phyloP scores from a whole-genome alignment of 2,888 invertebrate species.

The Temnothorax ravouxi region DNA sequence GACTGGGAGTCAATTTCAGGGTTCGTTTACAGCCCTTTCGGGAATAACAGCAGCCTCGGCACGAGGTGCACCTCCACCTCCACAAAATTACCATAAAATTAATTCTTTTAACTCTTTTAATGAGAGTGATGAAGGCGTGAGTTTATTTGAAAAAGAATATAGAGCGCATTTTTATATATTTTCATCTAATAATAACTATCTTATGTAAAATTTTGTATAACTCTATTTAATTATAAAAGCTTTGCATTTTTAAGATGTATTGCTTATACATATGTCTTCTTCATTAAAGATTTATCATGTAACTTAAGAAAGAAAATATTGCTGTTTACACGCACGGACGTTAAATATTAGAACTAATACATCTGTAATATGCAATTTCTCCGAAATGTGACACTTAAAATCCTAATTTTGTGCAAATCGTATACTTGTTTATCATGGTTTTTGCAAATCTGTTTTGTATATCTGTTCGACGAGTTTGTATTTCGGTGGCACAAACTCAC shows the following conservation, averaged over 20 bases:
- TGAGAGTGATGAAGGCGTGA: not conserved
- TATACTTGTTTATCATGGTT: not conserved
- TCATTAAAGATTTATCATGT: not conserved
- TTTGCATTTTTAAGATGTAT: not conserved
- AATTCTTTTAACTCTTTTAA: not conserved
- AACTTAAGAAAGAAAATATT: not conserved
- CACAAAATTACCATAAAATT: not conserved
- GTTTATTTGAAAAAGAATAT: not conserved
- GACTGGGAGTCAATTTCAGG: conserved; percentile 29
- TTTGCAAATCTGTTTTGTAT: not conserved
- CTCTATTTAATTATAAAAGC: not conserved
- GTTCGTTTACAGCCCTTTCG: conserved; percentile 42
- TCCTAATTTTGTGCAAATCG: not conserved
- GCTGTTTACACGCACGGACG: too few relatives aligned
- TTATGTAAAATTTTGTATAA: not conserved
- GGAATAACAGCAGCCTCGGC: conserved; percentile 8
- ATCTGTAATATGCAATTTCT: not conserved
- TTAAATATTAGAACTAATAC: not conserved
- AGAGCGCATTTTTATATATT: not conserved
- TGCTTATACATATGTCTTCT: not conserved
- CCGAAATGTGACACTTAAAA: not conserved
- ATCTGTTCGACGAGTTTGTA: not conserved
- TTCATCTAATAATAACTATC: not conserved
- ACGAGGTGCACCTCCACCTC: not conserved
- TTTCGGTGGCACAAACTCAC: not conserved